Conservation (phyloP, 92 coral and sea anemone genomes). For the Parazoanthus swiftii region DNA sequence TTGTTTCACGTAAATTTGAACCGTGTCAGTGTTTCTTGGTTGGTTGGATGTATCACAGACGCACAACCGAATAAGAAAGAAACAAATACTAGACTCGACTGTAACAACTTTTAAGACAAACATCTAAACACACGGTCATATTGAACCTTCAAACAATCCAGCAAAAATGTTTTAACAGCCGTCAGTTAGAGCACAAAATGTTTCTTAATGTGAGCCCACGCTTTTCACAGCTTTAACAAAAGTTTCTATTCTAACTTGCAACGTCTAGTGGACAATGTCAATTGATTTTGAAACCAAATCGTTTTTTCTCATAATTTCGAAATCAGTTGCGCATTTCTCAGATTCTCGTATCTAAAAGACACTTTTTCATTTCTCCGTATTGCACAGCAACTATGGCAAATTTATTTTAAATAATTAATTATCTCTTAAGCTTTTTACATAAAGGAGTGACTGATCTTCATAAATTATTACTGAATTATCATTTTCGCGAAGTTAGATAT, state of each 20-base stretch:
- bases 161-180: neutral
- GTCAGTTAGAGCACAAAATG: neutral
- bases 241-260: neutral
- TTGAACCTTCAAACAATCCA: neutral
- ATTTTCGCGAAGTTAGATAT: neutral
- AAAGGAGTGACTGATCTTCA: neutral
- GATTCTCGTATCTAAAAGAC: neutral
- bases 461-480: neutral
- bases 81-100: neutral
- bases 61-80: neutral
- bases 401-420: constrained; percentile 22
- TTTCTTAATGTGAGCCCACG: neutral
- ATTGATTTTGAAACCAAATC: neutral
- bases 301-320: no score
- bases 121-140: neutral
- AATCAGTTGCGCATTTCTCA: neutral
- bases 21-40: neutral
- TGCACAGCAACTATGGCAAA: neutral
- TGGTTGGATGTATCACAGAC: neutral
- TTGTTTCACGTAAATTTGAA: neutral
- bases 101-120: neutral
- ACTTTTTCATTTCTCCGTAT: neutral
- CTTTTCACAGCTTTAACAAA: neutral
- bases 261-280: neutral
- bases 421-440: constrained; percentile 1